Evolutionary conservation across 2,797 vertebrate genomes (phyloP).

Genomic region (Nannoperca australis): DNA sequence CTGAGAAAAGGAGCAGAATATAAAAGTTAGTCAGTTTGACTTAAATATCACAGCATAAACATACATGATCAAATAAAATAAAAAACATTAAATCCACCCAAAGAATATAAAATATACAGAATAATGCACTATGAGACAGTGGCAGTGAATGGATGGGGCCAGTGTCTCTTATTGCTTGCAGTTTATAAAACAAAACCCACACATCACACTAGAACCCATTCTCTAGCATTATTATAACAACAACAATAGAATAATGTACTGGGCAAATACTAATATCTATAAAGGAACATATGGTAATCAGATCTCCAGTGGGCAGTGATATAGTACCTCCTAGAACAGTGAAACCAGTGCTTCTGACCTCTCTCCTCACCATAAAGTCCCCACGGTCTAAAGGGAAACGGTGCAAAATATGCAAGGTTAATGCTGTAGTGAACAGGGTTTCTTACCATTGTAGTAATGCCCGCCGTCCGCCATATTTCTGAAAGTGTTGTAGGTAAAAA

Average conservation of each 20-base stretch:
- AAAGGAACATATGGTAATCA: neutral
- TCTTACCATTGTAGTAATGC: conserved; percentile 84
- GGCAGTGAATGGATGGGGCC: neutral
- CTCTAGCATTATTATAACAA: neutral
- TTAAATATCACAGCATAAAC: neutral
- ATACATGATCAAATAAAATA: neutral
- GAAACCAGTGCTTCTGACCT: conserved; percentile 69
- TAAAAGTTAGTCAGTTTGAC: neutral
- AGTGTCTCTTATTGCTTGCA: neutral
- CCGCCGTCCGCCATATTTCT: conserved; percentile 85
- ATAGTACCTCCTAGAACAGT: conserved; percentile 61
- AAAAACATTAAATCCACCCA: neutral
- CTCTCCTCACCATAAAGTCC: conserved; percentile 68
- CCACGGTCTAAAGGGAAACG: conserved; percentile 58
- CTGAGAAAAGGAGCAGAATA: conserved; percentile 69
- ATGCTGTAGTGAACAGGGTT: neutral
- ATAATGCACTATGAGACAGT: neutral
- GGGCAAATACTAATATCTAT: accelerated
- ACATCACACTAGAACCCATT: neutral
- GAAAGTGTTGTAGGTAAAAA: conserved; percentile 19
- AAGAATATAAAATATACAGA: neutral
- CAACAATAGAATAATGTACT: neutral
- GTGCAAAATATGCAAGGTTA: conserved; percentile 28
- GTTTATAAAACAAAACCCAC: neutral
- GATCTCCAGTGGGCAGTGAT: neutral